Percentiles rank a stretch among this genome's conserved stretches.
These are phyloP conservation scores for Fragum fragum DNA, from an alignment of 2,888 invertebrate genomes.

Conservation along the genomic window DNA sequence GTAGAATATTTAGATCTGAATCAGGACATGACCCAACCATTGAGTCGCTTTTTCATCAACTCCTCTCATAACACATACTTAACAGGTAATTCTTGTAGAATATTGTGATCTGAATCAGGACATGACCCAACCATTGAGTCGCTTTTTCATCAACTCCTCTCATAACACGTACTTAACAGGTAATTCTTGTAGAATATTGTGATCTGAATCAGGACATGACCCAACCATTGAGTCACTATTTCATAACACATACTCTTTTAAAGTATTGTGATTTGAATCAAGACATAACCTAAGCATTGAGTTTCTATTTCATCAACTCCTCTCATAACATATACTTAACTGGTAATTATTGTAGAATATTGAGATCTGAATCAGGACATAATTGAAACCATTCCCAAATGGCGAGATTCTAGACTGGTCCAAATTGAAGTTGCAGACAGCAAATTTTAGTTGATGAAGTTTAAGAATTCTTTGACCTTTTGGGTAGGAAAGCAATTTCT, in stretches of 20 bases:
- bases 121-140: constrained; percentile 97
- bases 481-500: too few species aligned
- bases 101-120: constrained; percentile 96
- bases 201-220: too few species aligned
- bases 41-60: constrained; percentile 98
- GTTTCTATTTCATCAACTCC: constrained; percentile 98
- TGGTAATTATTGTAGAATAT: constrained; percentile 89
- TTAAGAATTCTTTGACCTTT: too few species aligned
- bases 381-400: constrained; percentile 98
- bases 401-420: too few species aligned
- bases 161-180: too few species aligned
- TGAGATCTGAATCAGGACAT: constrained; percentile 96
- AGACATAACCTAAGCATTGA: constrained; percentile 98
- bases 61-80: too few species aligned
- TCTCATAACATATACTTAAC: constrained; percentile 97
- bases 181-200: too few species aligned
- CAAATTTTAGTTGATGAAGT: too few species aligned
- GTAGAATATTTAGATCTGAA: not conserved
- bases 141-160: constrained; percentile 99
- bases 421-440: too few species aligned
- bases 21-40: constrained; percentile 93
- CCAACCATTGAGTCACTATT: not conserved
- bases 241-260: too few species aligned
- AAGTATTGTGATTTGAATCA: constrained; percentile 95
- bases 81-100: constrained; percentile 93